Evolutionary conservation across 2,797 vertebrate genomes (phyloP).

Genomic region (Malacoraja senta): DNA sequence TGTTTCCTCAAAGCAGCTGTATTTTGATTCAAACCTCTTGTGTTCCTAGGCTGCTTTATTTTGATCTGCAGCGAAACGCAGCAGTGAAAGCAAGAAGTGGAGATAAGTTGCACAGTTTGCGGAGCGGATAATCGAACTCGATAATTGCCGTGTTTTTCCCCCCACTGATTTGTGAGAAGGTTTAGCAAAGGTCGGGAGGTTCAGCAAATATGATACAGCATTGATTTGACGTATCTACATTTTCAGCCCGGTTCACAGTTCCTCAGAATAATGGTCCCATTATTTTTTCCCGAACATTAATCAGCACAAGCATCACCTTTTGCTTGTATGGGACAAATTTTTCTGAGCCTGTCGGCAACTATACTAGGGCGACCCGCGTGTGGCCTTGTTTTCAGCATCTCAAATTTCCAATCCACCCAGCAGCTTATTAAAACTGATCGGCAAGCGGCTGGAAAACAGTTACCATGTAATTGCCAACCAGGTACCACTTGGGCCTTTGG

Average conservation of each 20-base stretch:
- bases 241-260: background rate
- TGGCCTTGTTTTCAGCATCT: background rate
- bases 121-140: background rate
- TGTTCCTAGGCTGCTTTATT: background rate
- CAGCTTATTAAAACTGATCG: background rate
- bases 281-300: background rate
- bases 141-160: background rate
- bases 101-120: background rate
- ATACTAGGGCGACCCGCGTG: background rate
- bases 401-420: background rate
- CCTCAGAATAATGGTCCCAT: background rate
- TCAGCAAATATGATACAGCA: background rate
- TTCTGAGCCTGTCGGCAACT: background rate
- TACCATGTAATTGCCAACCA: background rate
- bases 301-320: background rate
- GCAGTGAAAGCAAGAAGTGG: constrained; percentile 22
- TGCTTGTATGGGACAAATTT: background rate
- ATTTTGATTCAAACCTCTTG: background rate
- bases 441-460: background rate
- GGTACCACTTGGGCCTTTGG: background rate
- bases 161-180: background rate
- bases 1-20: background rate
- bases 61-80: background rate
- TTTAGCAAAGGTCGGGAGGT: background rate
- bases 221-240: background rate